Evolutionary conservation across 2,113 vertebrate species (phyloP).

Genomic region (Arizona elegans): DNA sequence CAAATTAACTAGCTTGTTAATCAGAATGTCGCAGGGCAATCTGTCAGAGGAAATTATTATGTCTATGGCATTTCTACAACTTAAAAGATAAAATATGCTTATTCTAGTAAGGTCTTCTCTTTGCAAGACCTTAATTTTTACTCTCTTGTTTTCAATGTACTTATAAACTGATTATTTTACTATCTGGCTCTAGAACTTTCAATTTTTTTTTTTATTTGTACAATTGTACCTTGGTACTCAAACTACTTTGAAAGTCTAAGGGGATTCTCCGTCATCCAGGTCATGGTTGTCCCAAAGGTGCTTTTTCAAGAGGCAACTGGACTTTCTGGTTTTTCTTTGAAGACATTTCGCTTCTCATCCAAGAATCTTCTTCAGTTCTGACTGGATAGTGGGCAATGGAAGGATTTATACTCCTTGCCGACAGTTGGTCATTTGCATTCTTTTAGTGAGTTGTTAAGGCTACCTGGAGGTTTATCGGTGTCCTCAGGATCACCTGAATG

Average conservation of each 20-base stretch:
- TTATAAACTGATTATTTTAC: background rate
- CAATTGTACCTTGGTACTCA: background rate
- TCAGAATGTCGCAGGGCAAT: background rate
- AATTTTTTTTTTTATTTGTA: background rate
- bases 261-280: too few species aligned
- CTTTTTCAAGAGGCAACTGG: too few species aligned
- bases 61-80: background rate
- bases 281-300: too few species aligned
- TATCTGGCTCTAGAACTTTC: background rate
- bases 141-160: background rate
- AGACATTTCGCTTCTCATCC: too few species aligned
- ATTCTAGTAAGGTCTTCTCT: background rate
- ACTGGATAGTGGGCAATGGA: too few species aligned
- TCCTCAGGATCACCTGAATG: too few species aligned
- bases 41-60: background rate
- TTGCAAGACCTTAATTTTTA: background rate
- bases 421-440: too few species aligned
- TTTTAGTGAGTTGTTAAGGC: too few species aligned
- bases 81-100: background rate
- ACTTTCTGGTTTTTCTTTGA: too few species aligned
- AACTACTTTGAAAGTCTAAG: background rate
- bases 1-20: background rate
- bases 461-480: too few species aligned
- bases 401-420: too few species aligned
- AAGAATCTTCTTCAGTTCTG: too few species aligned